Evolutionary conservation across 2,113 vertebrate genomes (phyloP).

Genomic region (Erythrolamprus reginae): DNA sequence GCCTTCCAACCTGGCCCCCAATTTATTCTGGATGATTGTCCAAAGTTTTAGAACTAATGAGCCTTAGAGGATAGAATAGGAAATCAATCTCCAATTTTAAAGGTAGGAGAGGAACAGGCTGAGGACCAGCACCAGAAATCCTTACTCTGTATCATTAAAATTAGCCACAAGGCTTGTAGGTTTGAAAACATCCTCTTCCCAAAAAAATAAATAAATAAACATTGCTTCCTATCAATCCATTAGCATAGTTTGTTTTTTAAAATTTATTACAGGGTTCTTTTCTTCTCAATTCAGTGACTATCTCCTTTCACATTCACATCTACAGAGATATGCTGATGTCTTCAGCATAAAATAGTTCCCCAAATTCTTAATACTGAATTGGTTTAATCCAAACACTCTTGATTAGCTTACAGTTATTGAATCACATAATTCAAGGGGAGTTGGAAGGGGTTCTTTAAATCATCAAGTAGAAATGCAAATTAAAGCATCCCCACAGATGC

Average conservation of each 20-base stretch:
- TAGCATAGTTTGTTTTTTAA: not conserved
- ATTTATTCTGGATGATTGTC: not conserved
- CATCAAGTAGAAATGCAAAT: not conserved
- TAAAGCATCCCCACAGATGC: not conserved
- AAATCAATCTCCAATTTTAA: not conserved
- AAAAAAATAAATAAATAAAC: not conserved
- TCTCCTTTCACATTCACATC: not conserved
- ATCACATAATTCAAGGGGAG: not conserved
- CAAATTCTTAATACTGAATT: not conserved
- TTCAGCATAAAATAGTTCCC: not conserved
- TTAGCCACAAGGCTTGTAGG: not conserved
- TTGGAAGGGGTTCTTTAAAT: not conserved
- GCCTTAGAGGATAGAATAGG: not conserved
- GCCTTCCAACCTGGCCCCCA: not conserved
- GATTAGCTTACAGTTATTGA: not conserved
- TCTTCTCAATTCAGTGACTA: not conserved
- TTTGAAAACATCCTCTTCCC: not conserved
- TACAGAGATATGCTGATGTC: not conserved
- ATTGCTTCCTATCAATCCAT: not conserved
- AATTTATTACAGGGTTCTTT: not conserved
- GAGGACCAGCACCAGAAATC: not conserved
- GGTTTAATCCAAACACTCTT: not conserved
- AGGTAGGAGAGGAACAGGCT: not conserved
- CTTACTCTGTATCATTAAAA: not conserved
- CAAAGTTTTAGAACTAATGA: not conserved